Percentiles rank a stretch among this genome's conserved stretches.
phyloP scores from a whole-genome alignment of 2,888 invertebrate species.

The Patella pellucida region DNA sequence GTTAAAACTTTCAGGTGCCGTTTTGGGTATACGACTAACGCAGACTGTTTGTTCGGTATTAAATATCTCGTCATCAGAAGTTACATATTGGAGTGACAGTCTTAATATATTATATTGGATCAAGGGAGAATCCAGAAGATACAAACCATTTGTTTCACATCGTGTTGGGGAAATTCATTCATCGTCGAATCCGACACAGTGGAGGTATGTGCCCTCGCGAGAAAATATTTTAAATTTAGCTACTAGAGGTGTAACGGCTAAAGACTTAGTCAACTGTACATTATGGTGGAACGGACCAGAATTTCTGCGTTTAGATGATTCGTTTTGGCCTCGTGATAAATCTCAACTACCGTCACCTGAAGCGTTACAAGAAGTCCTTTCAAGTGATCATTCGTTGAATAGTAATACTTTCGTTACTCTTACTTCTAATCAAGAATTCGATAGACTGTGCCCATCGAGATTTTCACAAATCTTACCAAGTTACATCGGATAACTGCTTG shows the following conservation, averaged over 20 bases:
- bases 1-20: no score
- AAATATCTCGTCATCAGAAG: background rate
- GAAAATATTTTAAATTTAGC: background rate
- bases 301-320: no score
- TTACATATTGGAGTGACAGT: background rate
- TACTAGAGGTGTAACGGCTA: background rate
- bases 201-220: background rate
- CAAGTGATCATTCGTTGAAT: background rate
- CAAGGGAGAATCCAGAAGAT: background rate
- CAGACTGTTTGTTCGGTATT: background rate
- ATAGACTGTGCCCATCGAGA: background rate
- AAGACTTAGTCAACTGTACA: no score
- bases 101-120: conserved; percentile 1
- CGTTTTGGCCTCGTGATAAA: no score
- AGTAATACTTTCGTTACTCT: background rate
- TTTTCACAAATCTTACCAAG: background rate
- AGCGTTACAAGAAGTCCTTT: background rate
- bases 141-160: conserved; percentile 1
- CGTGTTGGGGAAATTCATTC: background rate
- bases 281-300: no score
- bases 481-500: background rate
- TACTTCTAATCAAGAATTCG: background rate
- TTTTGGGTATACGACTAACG: background rate
- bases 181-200: background rate
- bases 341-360: background rate